Base-by-base conservation (phyloP, 2,113 vertebrate species). In the Bubo blakistoni region DNA sequence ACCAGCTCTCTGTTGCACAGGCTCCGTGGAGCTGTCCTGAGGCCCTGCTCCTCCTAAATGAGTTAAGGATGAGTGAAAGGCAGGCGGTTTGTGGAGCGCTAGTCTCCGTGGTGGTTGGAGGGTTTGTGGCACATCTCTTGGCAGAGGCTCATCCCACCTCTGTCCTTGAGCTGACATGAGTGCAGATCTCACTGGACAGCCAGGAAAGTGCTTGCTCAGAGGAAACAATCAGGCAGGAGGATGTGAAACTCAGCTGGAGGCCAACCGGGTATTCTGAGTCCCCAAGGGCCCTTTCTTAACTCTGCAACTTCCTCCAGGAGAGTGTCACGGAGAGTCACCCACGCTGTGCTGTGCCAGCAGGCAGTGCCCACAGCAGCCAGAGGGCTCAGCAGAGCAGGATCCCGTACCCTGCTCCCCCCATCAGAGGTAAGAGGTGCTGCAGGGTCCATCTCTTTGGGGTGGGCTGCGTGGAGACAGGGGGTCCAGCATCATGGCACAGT, bases 211-310 rank as follows among this genome's bases (percentile, higher is more conserved):
- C 52, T 72, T 46, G 71, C 80, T 97, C 90, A 94, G 94, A 74
- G 55, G 49, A 94, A 96, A 57, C 13, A 14, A 17, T 5, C 15
- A 13, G 79, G n/a, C 67, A 97, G 94, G 80, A 92, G 97, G 98
- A 98, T 97, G 94, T 97, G 95, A 96, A 95, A 88, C 19, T 69
- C 4, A 8, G 16, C 38, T 16, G 10, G 51, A 57, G 19, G 17
- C 7, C 76, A 76, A 12, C 6, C 32, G 15, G 52, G 34, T 29
- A 34, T 34, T 86, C 27, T 38, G 38, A 13, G 13, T 26, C 18
- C 32, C 36, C 26, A 18, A 3, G 8, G 32, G 32, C 70, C 22
- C n/a, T 73, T 63, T 96, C 88, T 81, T 27, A 24, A 61, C 22
- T 8, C n/a, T 2, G 38, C 1, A 5, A 78, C 94, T 97, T 97